Evolutionary conservation across 2,888 invertebrate species (phyloP).

Genomic region (Cephus spinipes): DNA sequence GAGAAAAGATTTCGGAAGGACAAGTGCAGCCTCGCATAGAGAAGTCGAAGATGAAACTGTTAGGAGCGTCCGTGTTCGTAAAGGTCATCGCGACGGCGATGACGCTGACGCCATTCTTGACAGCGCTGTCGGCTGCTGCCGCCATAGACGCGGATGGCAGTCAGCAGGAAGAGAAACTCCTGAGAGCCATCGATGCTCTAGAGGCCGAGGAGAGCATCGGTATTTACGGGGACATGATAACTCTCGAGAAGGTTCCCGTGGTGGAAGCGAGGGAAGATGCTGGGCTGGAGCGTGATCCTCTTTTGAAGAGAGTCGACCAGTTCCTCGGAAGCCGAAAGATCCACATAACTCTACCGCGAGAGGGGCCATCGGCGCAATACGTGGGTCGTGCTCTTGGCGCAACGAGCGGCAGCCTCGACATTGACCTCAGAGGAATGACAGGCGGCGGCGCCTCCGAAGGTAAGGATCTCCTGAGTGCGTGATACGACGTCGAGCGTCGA

Average conservation of each 20-base stretch:
- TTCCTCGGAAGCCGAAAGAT: slow-evolving; percentile 56
- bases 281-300: slow-evolving; percentile 43
- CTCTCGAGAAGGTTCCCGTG: slow-evolving; percentile 50
- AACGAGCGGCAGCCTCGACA: slow-evolving; percentile 45
- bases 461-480: slow-evolving; percentile 29
- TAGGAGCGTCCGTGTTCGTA: too few relatives aligned
- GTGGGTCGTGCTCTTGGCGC: slow-evolving; percentile 58
- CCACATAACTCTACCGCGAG: slow-evolving; percentile 51
- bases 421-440: slow-evolving; percentile 51
- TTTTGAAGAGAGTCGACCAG: slow-evolving; percentile 55
- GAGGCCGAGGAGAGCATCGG: slow-evolving; percentile 46
- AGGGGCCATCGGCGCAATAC: slow-evolving; percentile 56
- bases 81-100: slow-evolving; percentile 3
- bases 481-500: slow-evolving; percentile 10
- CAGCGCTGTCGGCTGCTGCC: background rate
- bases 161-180: slow-evolving; percentile 46
- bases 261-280: slow-evolving; percentile 20
- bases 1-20: background rate
- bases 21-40: background rate
- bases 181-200: slow-evolving; percentile 53
- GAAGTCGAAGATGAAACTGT: slow-evolving; percentile 37
- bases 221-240: slow-evolving; percentile 56
- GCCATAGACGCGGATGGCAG: background rate
- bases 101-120: slow-evolving; percentile 21
- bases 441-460: slow-evolving; percentile 60